These are phyloP conservation scores for Drosophila nebulosa DNA, from an alignment of 1,140 invertebrate genomes.

Conservation along the genomic window DNA sequence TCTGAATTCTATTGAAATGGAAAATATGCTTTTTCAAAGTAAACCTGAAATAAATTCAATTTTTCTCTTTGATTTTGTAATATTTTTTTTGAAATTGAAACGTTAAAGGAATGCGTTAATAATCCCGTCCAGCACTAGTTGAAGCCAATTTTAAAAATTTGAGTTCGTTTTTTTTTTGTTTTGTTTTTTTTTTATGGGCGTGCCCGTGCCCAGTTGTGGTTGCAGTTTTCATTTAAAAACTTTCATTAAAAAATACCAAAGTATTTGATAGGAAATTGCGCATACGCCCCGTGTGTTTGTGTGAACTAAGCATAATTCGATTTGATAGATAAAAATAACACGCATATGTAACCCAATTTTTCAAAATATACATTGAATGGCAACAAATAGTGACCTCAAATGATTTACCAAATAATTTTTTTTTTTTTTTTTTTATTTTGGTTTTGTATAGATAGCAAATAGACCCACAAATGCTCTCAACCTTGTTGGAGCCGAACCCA, in stretches of 20 bases:
- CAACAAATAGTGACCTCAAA: not conserved
- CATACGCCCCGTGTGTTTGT: constrained; percentile 27
- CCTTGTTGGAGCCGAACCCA: constrained; percentile 29
- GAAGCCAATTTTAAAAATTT: constrained; percentile 16
- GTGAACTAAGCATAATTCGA: constrained; percentile 9
- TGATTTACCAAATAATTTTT: constrained; percentile 16
- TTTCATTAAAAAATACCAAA: constrained; percentile 55
- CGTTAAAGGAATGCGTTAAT: constrained; percentile 25
- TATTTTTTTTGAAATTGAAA: constrained; percentile 32
- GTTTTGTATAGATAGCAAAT: constrained; percentile 13
- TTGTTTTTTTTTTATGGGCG: constrained; percentile 34
- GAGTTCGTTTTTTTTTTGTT: no score
- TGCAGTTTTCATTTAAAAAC: constrained; percentile 16
- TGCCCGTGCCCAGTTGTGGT: constrained; percentile 12
- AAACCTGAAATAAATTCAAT: constrained; percentile 10
- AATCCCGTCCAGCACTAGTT: constrained; percentile 22
- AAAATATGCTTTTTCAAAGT: constrained; percentile 13
- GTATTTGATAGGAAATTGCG: constrained; percentile 34
- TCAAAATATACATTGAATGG: not conserved
- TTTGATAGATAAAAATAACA: not conserved
- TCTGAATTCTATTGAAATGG: constrained; percentile 37
- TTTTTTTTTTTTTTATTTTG: not conserved
- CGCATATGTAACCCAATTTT: not conserved
- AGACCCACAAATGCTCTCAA: constrained; percentile 14
- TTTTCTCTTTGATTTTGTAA: constrained; percentile 31